Evolutionary conservation across 1,140 invertebrate species (phyloP).

Genomic region (Calephelis virginiensis): DNA sequence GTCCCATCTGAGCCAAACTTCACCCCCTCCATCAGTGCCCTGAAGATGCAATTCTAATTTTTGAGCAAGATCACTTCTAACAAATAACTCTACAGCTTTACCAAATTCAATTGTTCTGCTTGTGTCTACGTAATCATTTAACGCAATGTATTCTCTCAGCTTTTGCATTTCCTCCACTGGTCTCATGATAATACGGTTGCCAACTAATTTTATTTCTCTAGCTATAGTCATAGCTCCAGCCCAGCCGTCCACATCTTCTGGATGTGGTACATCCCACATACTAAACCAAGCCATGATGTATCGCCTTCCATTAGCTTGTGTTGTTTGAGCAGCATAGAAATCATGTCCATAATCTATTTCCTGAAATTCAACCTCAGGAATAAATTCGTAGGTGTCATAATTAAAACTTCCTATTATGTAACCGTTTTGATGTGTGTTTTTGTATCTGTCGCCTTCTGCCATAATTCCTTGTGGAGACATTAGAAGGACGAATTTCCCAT

Average conservation of each 20-base stretch:
- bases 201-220: constrained; percentile 56
- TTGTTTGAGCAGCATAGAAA: constrained; percentile 71
- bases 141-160: constrained; percentile 40
- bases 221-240: constrained; percentile 61
- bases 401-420: constrained; percentile 65
- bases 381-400: constrained; percentile 61
- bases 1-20: constrained; percentile 52
- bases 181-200: constrained; percentile 50
- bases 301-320: constrained; percentile 56
- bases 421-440: constrained; percentile 65
- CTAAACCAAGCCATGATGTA: constrained; percentile 64
- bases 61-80: constrained; percentile 44
- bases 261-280: constrained; percentile 66
- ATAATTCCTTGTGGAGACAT: constrained; percentile 68
- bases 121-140: constrained; percentile 33
- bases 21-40: constrained; percentile 49
- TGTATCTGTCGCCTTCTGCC: constrained; percentile 64
- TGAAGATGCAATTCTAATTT: constrained; percentile 51
- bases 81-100: constrained; percentile 52
- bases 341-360: constrained; percentile 71
- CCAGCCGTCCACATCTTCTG: constrained; percentile 67
- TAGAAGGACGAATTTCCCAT: constrained; percentile 62
- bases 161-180: constrained; percentile 46
- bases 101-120: constrained; percentile 39
- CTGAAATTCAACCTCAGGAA: constrained; percentile 55